Evolutionary conservation across 2,888 invertebrate genomes (phyloP).

Genomic region (Gastracanthus pulcherrimus): DNA sequence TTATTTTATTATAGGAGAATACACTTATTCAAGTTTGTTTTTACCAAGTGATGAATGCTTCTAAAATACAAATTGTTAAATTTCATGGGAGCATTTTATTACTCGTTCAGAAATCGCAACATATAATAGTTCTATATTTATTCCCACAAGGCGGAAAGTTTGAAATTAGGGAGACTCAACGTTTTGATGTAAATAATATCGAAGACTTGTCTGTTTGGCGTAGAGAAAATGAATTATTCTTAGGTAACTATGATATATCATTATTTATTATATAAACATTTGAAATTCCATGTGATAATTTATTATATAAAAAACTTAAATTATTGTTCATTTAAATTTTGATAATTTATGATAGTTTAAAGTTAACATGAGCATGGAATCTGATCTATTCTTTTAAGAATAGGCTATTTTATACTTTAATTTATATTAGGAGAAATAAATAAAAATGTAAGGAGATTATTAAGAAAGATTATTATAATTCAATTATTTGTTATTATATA

Average conservation of each 20-base stretch:
- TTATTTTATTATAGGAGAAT: conserved; percentile 1
- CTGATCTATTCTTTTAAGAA: too few relatives aligned
- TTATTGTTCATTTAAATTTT: too few relatives aligned
- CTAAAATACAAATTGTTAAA: conserved; percentile 17
- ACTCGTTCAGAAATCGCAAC: background rate
- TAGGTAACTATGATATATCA: conserved; percentile 28
- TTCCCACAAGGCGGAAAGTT: background rate
- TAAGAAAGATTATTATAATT: too few relatives aligned
- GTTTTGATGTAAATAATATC: background rate
- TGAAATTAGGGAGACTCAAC: conserved; percentile 17
- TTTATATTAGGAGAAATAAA: too few relatives aligned
- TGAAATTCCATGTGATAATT: background rate
- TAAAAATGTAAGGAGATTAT: too few relatives aligned
- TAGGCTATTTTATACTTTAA: too few relatives aligned
- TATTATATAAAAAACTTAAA: too few relatives aligned
- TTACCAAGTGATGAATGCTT: background rate
- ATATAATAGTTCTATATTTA: conserved; percentile 6
- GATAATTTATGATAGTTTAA: too few relatives aligned
- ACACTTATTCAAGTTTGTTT: background rate
- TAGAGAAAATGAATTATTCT: background rate
- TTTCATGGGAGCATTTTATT: conserved; percentile 4
- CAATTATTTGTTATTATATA: too few relatives aligned
- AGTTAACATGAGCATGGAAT: too few relatives aligned
- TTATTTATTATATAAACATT: background rate
- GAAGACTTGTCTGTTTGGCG: conserved; percentile 19